Percentiles rank a stretch among this genome's conserved stretches.
Conservation (phyloP, 2,797 vertebrate species). For the Characodon lateralis region DNA sequence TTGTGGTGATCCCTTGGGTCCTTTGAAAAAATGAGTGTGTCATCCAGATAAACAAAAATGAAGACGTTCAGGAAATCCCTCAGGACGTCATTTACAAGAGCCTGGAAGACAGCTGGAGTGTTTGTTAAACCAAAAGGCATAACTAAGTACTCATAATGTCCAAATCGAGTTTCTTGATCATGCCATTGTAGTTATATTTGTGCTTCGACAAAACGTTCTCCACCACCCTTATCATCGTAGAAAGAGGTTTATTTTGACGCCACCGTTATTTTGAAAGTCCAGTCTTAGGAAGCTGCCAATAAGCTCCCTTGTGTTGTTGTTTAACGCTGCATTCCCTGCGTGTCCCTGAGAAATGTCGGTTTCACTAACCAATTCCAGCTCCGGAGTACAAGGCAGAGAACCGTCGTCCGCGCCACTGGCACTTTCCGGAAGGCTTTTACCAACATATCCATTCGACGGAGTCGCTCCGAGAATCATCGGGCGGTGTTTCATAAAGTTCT, state of each 20-base stretch:
- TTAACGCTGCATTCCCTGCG: constrained; percentile 56
- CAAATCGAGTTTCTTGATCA: no score
- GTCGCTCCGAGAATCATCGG: constrained; percentile 44
- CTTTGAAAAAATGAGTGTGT: no score
- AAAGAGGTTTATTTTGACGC: constrained; percentile 61
- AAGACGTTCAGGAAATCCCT: no score
- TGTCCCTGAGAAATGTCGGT: neutral
- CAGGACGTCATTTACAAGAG: no score
- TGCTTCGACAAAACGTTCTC: constrained; percentile 83
- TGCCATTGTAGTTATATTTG: constrained; percentile 85
- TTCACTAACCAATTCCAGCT: constrained; percentile 35
- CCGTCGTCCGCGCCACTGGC: constrained; percentile 23
- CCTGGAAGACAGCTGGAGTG: no score
- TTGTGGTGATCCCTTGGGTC: no score
- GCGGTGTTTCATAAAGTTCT: neutral
- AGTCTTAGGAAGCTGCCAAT: constrained; percentile 69
- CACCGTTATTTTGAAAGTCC: constrained; percentile 27
- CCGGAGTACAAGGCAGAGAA: constrained; percentile 79
- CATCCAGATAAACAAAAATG: no score
- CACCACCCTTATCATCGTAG: constrained; percentile 84
- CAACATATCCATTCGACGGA: fast-evolving
- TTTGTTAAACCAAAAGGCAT: no score
- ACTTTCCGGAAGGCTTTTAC: neutral
- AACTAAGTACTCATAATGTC: no score
- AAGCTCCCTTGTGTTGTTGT: constrained; percentile 78